phyloP scores from a whole-genome alignment of 2,888 invertebrate species.

The Agrochola macilenta region DNA sequence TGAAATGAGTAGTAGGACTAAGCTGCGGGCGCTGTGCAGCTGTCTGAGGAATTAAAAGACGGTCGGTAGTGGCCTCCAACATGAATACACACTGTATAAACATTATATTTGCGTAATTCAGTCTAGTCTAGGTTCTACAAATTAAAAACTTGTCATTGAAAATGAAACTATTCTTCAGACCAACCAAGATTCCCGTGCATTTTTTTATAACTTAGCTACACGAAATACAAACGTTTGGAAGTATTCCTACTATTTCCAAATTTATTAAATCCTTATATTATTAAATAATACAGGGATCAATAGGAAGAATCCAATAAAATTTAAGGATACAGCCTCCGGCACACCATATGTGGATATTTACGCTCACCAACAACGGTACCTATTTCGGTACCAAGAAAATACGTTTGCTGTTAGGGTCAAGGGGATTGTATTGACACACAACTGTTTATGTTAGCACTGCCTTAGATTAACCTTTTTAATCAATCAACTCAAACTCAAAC shows the following conservation, averaged over 20 bases:
- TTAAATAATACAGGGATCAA: not conserved
- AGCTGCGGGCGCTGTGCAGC: not conserved
- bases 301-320: constrained; percentile 35
- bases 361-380: not conserved
- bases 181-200: not conserved
- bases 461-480: too few relatives aligned
- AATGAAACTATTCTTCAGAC: not conserved
- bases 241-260: not conserved
- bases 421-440: not conserved
- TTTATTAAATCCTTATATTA: constrained; percentile 5
- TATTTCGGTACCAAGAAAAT: constrained; percentile 8
- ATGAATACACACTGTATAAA: not conserved
- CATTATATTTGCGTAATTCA: not conserved
- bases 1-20: constrained; percentile 8
- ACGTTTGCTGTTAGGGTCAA: not conserved
- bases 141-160: not conserved
- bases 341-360: constrained; percentile 26
- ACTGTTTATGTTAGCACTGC: not conserved
- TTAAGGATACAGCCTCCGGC: constrained; percentile 10
- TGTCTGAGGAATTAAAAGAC: not conserved
- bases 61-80: not conserved
- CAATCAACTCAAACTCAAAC: too few relatives aligned
- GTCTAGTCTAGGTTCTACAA: not conserved
- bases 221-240: not conserved
- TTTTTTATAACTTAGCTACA: not conserved